Percentiles rank a stretch among this genome's conserved stretches.
phyloP scores from a whole-genome alignment of 1,140 invertebrate species.

The Polypedilum pembai region DNA sequence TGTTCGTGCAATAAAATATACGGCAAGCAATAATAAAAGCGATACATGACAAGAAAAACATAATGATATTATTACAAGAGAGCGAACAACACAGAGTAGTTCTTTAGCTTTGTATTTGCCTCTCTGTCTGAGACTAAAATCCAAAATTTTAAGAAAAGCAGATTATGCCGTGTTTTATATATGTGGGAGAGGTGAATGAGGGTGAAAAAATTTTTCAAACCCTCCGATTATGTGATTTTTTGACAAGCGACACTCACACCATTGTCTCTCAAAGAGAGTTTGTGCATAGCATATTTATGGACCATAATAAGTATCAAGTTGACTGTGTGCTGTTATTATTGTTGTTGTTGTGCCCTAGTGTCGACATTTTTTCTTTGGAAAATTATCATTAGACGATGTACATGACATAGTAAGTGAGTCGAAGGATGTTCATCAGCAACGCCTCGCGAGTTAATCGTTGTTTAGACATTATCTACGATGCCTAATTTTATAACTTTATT shows the following conservation, averaged over 20 bases:
- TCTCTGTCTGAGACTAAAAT: constrained; percentile 18
- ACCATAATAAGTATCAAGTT: constrained; percentile 9
- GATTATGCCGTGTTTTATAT: not conserved
- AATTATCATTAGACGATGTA: not conserved
- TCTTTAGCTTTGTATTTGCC: not conserved
- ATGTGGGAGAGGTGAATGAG: not conserved
- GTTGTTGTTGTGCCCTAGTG: not conserved
- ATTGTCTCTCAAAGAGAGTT: not conserved
- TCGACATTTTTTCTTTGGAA: not conserved
- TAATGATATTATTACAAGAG: constrained; percentile 26
- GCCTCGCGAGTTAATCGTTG: constrained; percentile 9
- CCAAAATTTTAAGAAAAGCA: not conserved
- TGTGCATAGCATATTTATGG: constrained; percentile 22
- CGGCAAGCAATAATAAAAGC: constrained; percentile 25
- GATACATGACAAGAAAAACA: constrained; percentile 27
- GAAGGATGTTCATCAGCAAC: not conserved
- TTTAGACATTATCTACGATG: constrained; percentile 1
- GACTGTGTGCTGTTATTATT: not conserved
- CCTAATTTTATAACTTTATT: constrained; percentile 17
- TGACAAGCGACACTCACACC: not conserved
- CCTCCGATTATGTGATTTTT: constrained; percentile 11
- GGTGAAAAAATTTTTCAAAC: not conserved
- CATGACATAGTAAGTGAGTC: not conserved
- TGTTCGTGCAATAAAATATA: constrained; percentile 26
- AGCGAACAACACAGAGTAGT: not conserved